Evolutionary conservation across 2,888 invertebrate species (phyloP).

Genomic region (Rhodophaea formosa): DNA sequence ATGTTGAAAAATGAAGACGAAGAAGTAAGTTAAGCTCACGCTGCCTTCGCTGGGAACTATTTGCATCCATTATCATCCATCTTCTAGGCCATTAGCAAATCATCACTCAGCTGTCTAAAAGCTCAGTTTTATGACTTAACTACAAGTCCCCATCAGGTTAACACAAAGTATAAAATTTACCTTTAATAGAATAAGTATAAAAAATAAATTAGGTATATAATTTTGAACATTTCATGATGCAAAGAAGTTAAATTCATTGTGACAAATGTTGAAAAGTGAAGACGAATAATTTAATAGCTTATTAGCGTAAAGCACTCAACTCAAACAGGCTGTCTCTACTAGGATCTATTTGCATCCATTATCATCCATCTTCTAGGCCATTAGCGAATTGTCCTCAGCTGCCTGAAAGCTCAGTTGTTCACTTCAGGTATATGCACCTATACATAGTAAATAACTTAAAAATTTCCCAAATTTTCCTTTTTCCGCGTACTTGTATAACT

Average conservation of each 20-base stretch:
- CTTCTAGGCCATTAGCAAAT: conserved; percentile 8
- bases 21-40: not conserved
- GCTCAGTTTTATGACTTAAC: not conserved
- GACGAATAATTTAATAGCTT: not conserved
- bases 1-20: too few species aligned
- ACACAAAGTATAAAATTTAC: not conserved
- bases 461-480: too few species aligned
- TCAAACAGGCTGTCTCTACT: not conserved
- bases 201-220: too few species aligned
- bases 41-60: not conserved
- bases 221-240: too few species aligned
- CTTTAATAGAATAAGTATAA: too few species aligned
- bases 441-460: too few species aligned
- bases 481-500: too few species aligned
- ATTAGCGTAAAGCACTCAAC: not conserved
- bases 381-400: conserved; percentile 6
- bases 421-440: too few species aligned
- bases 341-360: conserved; percentile 12
- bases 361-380: conserved; percentile 7
- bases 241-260: too few species aligned
- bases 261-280: too few species aligned
- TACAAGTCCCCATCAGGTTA: not conserved
- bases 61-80: conserved; percentile 13
- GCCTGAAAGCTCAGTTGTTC: not conserved
- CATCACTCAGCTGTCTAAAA: not conserved